These are phyloP conservation scores for Drosophila novamexicana DNA, from an alignment of 1,140 invertebrate species.

Conservation along the genomic window DNA sequence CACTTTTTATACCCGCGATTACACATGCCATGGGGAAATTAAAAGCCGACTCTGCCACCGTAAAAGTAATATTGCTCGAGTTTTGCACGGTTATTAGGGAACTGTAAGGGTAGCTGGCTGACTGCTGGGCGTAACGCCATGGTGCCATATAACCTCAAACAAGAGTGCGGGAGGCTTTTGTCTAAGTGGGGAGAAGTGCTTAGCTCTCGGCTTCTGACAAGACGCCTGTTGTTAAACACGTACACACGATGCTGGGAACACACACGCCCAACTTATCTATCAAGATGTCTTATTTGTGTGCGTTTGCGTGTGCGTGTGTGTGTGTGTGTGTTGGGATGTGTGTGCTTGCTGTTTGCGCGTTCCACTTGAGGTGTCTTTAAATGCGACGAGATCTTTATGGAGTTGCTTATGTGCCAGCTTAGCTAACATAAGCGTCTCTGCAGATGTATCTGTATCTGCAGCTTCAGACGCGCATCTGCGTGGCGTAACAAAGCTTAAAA, in stretches of 20 bases:
- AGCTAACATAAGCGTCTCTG: conserved; percentile 33
- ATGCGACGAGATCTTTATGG: conserved; percentile 78
- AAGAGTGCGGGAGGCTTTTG: conserved; percentile 34
- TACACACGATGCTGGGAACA: conserved; percentile 34
- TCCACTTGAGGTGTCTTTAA: conserved; percentile 82
- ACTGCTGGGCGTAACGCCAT: conserved; percentile 17
- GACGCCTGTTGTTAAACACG: conserved; percentile 66
- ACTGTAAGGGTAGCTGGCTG: conserved; percentile 31
- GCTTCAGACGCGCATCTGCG: conserved; percentile 42
- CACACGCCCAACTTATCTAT: conserved; percentile 52
- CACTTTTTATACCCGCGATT: conserved; percentile 54
- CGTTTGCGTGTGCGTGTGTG: conserved; percentile 11
- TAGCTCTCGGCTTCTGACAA: conserved; percentile 35
- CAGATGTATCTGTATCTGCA: conserved; percentile 54
- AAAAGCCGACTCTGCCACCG: conserved; percentile 47
- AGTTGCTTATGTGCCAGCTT: conserved; percentile 53
- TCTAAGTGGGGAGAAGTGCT: conserved; percentile 50
- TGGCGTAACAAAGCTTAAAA: conserved; percentile 43
- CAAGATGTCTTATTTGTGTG: conserved; percentile 40
- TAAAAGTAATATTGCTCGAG: conserved; percentile 40
- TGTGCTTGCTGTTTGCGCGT: conserved; percentile 55
- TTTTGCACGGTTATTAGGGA: conserved; percentile 41
- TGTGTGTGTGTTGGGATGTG: conserved; percentile 35
- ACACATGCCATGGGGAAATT: conserved; percentile 62
- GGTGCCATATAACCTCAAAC: not conserved